These are phyloP conservation scores for Anagrus nilaparvatae DNA, from an alignment of 1,140 invertebrate genomes.

Conservation along the genomic window DNA sequence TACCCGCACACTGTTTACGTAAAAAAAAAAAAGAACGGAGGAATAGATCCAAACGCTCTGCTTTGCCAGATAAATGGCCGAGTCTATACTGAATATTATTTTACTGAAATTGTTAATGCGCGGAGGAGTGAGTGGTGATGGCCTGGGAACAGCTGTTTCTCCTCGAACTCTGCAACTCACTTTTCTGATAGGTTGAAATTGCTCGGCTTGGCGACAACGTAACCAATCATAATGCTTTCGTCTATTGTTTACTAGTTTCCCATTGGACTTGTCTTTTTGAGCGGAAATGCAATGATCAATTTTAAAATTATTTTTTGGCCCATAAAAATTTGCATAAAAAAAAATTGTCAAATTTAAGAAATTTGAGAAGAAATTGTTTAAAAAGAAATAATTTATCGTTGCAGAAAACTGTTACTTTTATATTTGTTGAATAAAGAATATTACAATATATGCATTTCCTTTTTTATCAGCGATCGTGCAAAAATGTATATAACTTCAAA, in stretches of 20 bases:
- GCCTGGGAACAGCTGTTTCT: neutral
- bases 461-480: too few relatives aligned
- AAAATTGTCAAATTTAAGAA: too few relatives aligned
- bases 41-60: constrained; percentile 23
- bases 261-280: constrained; percentile 32
- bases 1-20: constrained; percentile 30
- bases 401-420: too few relatives aligned
- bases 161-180: neutral
- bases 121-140: constrained; percentile 14
- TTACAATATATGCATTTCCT: too few relatives aligned
- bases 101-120: constrained; percentile 17
- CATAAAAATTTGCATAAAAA: constrained; percentile 5
- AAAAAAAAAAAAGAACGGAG: constrained; percentile 19
- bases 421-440: too few relatives aligned
- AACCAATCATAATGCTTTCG: constrained; percentile 23
- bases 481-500: too few relatives aligned
- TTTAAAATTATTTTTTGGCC: too few relatives aligned
- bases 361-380: too few relatives aligned
- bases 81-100: constrained; percentile 36
- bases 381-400: too few relatives aligned
- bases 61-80: constrained; percentile 39
- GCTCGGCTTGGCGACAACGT: constrained; percentile 36
- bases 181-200: constrained; percentile 18
- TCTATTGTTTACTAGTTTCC: constrained; percentile 33
- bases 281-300: too few relatives aligned